These are phyloP conservation scores for Aspidiotus destructor DNA, from an alignment of 2,888 invertebrate species.

Conservation along the genomic window DNA sequence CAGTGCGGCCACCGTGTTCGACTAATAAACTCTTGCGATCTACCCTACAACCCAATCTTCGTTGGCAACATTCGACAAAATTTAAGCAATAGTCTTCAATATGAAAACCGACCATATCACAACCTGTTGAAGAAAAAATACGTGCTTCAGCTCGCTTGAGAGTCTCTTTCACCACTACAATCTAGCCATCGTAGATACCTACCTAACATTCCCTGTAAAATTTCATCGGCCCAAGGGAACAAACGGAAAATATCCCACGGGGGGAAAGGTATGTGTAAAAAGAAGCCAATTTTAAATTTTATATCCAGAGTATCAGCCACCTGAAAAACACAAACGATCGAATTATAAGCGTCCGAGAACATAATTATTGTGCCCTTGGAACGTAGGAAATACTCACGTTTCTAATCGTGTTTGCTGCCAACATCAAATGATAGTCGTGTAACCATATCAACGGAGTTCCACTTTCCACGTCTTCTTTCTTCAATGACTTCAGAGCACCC, in stretches of 20 bases:
- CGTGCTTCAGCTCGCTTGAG: background rate
- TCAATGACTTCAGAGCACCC: constrained; percentile 46
- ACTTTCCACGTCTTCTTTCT: constrained; percentile 35
- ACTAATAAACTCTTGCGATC: constrained; percentile 42
- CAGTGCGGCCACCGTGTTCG: constrained; percentile 42
- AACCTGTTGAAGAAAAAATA: constrained; percentile 37
- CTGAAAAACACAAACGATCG: constrained; percentile 42
- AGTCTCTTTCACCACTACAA: too few relatives aligned
- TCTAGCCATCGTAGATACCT: constrained; percentile 37
- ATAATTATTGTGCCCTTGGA: too few relatives aligned
- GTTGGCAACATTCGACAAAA: constrained; percentile 44
- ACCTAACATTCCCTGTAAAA: constrained; percentile 81
- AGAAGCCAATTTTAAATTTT: constrained; percentile 75
- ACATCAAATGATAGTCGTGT: constrained; percentile 89
- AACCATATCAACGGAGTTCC: constrained; percentile 76
- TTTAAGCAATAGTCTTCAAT: constrained; percentile 44
- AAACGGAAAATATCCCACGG: constrained; percentile 87
- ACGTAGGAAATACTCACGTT: constrained; percentile 47
- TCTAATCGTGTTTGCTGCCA: constrained; percentile 83
- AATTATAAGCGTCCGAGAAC: too few relatives aligned
- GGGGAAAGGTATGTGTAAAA: constrained; percentile 89
- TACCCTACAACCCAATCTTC: constrained; percentile 43
- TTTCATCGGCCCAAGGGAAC: constrained; percentile 88
- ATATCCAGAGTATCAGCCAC: constrained; percentile 66
- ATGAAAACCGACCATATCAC: constrained; percentile 46